Evolutionary conservation across 2,797 vertebrate genomes (phyloP), one percentile per base, ranked within the genome.

Genomic region (Spea hammondii): DNA sequence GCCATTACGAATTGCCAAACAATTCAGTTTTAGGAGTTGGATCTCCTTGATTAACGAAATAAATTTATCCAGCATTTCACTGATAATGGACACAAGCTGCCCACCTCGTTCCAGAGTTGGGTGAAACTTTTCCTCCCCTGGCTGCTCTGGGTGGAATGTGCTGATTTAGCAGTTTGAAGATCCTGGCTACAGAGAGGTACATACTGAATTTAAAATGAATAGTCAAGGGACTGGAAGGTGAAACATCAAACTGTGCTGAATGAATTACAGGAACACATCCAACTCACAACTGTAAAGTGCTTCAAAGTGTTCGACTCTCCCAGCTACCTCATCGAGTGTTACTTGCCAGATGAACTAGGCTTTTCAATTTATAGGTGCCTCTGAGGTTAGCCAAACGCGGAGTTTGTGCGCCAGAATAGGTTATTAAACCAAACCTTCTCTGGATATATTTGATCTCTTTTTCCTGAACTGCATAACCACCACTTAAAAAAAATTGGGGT

Each of bases 181-280:
- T 8, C 51, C 50, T n/a, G 73, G 71, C 5, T 65, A 3, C 46
- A 4, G 59, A 66, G 51, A 66, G 49, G 62, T 45, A 53, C 47
- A 32, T 46, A 11, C n/a, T 62, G 57, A 12, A 13, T 60, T 8
- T 57, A 59, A 49, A 74, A 46, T 6, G 45, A 47, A 62, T 73
- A 8, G 32, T 73, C 46, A 57, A 11, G 13, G 17, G 57, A 51
- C 48, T 66, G 62, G 72, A 47, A 53, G 50, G 71, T 57, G 59
- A 51, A 57, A 50, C n/a, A 75, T 32, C 73, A 66, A 57, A 66
- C 57, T 50, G 65, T 6, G 14, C 14, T 6, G 5, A 59, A 69
- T 60, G 67, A 70, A 77, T 77, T 62, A 47, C 53, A 77, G 75
- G 75, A 70, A 60, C 45, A 0, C 8, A 54, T 62, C 55, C 75